Conservation (phyloP, 2,797 vertebrate species). For the Myotis findleyi region DNA sequence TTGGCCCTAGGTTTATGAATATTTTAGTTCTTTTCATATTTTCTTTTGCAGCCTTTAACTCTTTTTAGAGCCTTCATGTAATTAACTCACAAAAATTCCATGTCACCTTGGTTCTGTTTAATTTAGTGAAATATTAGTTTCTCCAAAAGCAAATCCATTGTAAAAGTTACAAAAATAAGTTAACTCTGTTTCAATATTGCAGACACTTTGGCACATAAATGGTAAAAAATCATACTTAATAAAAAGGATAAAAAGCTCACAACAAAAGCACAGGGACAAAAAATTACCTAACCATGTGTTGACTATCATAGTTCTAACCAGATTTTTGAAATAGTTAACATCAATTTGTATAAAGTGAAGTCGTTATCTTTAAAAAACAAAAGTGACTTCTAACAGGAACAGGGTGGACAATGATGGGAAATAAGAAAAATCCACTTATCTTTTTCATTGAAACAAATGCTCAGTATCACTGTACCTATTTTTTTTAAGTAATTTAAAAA, state of each 20-base stretch:
- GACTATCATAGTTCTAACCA: not conserved
- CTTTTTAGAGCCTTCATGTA: not conserved
- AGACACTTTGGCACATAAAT: not conserved
- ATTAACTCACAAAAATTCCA: not conserved
- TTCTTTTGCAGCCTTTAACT: not conserved
- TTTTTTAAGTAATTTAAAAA: not conserved
- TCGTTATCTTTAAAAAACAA: not conserved
- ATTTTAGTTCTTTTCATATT: not conserved
- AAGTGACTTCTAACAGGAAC: not conserved
- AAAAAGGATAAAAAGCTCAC: not conserved
- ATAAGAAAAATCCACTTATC: not conserved
- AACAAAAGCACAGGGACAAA: not conserved
- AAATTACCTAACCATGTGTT: not conserved
- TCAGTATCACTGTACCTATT: not conserved
- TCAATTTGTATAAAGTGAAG: not conserved
- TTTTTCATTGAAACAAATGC: slow-evolving; percentile 17
- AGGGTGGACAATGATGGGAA: not conserved
- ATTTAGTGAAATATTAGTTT: not conserved
- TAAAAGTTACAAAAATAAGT: not conserved
- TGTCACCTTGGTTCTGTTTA: not conserved
- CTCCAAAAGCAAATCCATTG: not conserved
- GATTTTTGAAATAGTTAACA: not conserved
- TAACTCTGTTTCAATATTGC: not conserved
- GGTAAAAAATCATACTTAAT: not conserved
- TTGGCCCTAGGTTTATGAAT: not conserved